Base-by-base conservation (phyloP, 1,140 invertebrate genomes). In the Mercenaria mercenaria region DNA sequence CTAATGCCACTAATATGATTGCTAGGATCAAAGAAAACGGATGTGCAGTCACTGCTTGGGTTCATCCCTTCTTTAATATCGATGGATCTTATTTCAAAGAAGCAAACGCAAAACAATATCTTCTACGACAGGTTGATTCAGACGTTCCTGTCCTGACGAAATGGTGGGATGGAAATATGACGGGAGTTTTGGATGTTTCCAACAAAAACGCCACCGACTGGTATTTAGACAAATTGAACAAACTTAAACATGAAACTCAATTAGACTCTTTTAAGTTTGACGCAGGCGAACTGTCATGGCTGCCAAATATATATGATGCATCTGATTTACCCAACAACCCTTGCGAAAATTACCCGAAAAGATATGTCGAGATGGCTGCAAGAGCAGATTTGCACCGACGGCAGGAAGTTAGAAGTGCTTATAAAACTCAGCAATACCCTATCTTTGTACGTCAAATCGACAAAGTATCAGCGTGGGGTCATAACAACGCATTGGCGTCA, bases 221-320 rank as follows among this genome's bases (percentile, higher is more conserved):
- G 98, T 99, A 97, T 96, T 96, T 96, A 0, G 93, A 93, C 0
- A 95, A 97, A 77, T 94, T 99, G 0, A 96, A 96, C 64, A 94
- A 95, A 13, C 90, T 99, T 2, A 94, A 97, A 89, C 94, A 96
- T 0, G 95, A 96, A 0, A 97, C 94, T 69, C 91, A 92, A 82
- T 90, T 99, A 52, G 98, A 98, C 93, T 97, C 98, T 89, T 98
- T 98, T 90, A 99, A 99, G 95, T 99, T 99, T 94, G 99, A 99
- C 95, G 99, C 98, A 13, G 99, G 98, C 20, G 98, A 99, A 96
- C 96, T 98, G 0, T 97, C 98, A 69, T 98, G 98, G 92, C 97
- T 99, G 96, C 99, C 98, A 0, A 82, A 88, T 18, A 74, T 85
- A 0, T 93, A 91, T 74, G 85, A 59, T n/a, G 80, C 64, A n/a